Base-by-base conservation (phyloP, 1,140 invertebrate genomes). In the Agraylea sexmaculata region DNA sequence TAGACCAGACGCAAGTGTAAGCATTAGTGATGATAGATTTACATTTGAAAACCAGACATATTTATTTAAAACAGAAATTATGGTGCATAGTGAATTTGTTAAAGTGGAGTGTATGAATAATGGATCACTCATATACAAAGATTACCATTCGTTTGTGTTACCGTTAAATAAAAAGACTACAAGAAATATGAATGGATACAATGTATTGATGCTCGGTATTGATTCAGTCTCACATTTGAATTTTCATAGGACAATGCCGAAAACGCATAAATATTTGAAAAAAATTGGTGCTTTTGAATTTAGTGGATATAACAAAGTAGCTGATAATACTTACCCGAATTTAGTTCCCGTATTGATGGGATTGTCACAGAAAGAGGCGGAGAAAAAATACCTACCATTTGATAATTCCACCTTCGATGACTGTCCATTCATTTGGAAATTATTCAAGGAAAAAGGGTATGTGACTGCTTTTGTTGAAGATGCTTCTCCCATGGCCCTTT, bases 171-270 rank as follows among this genome's bases (percentile, higher is more conserved):
- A 52, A 13, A 51, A 13, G 23, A 47, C 22, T 16, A 43, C 45
- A 29, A 41, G 25, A 4, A 41, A 49, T 32, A 43, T 55, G 34
- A 44, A 55, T 23, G 49, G 51, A 30, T 57, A 71, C 7, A 82
- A 75, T 47, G 69, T 94, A 0, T 64, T 92, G 16, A 65, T 93
- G 8, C 56, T 92, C n/a, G 89, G 89, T 0, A 69, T 93, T 11
- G 88, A 92, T 55, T 80, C 84, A 1, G 73, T 91, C 2, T 93
- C 88, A 0, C 70, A 86, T 31, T 64, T 90, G 33, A 90, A 92
- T 61, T 80, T 89, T 41, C 72, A 82, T 30, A 71, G 87, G 15
- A 80, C 84, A 41, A 83, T 91, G 79, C 80, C 79, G 0, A 70
- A 71, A 50, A 86, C 84, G 0, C 57, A 73, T 1, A 49, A 60